phyloP scores from a whole-genome alignment of 2,113 vertebrate species.

The Acanthochromis polyacanthus region DNA sequence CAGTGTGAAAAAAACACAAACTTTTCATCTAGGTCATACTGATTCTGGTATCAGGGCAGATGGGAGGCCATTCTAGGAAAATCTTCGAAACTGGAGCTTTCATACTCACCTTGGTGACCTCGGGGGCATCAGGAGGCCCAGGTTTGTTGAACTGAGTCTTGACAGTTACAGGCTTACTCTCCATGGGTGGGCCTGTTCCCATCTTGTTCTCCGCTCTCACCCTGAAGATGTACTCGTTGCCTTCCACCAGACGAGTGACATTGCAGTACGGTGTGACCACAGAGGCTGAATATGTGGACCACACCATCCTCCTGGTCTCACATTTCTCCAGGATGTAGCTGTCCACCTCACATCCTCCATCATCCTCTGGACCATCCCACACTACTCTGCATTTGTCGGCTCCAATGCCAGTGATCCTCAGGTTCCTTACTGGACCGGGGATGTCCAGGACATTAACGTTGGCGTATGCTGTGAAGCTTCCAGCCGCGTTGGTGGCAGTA shows the following conservation, averaged over 20 bases:
- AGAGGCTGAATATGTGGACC: constrained; percentile 94
- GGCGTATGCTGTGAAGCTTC: constrained; percentile 94
- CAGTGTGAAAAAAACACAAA: not conserved
- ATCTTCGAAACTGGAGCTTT: not conserved
- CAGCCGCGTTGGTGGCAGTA: constrained; percentile 93
- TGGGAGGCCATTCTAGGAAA: not conserved
- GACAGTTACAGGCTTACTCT: constrained; percentile 93
- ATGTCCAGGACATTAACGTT: constrained; percentile 94
- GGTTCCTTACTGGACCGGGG: constrained; percentile 93
- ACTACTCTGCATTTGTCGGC: constrained; percentile 93
- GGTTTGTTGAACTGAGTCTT: constrained; percentile 95
- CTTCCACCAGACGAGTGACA: constrained; percentile 94
- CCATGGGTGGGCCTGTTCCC: constrained; percentile 94
- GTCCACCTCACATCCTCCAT: constrained; percentile 98
- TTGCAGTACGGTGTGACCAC: constrained; percentile 90
- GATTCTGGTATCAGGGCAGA: not conserved
- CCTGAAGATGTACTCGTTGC: constrained; percentile 98
- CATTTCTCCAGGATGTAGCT: constrained; percentile 99
- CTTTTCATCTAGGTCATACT: no score
- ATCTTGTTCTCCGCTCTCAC: constrained; percentile 98
- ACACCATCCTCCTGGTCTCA: constrained; percentile 98
- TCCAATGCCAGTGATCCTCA: constrained; percentile 92
- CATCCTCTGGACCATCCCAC: constrained; percentile 96
- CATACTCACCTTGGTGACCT: constrained; percentile 90
- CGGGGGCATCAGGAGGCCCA: constrained; percentile 94